Evolutionary conservation across 1,140 invertebrate species (phyloP), one percentile per base, ranked within the genome.

Genomic region (Vanessa tameamea): DNA sequence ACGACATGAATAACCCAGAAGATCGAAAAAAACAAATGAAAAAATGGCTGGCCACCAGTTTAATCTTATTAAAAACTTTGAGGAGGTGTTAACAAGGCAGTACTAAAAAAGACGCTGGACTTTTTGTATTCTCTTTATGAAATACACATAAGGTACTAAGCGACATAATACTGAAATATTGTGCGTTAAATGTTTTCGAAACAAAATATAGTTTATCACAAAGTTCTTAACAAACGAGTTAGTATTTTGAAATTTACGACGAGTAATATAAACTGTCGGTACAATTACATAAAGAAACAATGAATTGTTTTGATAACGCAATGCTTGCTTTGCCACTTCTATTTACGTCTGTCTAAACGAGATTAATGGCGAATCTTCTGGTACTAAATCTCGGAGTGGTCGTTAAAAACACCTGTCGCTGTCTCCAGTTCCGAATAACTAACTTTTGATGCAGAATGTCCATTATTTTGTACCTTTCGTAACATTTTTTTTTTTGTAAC

Each of bases 361-460:
- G 89, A 89, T 88, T 91, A 91, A 91, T 87, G 86, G 86, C 82
- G 82, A 87, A 89, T 88, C 84, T 81, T 82, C 78, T 79, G 80
- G 81, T 76, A 82, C 79, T 89, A 91, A 91, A 91, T 89, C 86
- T 88, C 82, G 63, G 80, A 82, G 82, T 71, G 79, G 71, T 84
- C 89, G 86, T 91, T 89, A 90, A 91, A 91, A 87, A 89, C 89
- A 91, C 89, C 89, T 91, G 89, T 89, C 87, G 85, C 79, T 82
- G 66, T 78, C 82, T 81, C 78, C 77, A 83, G 87, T 87, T 79
- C 81, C 55, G 71, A 79, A 78, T 82, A 83, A 83, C 37, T 80
- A 87, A 87, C 72, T 82, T 88, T 83, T 79, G 79, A 82, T 82
- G 75, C 64, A 72, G 59, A 75, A 70, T 79, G 78, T 82, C 82